These are phyloP conservation scores for Lottia gigantea DNA, from an alignment of 2,888 invertebrate genomes.

Conservation along the genomic window DNA sequence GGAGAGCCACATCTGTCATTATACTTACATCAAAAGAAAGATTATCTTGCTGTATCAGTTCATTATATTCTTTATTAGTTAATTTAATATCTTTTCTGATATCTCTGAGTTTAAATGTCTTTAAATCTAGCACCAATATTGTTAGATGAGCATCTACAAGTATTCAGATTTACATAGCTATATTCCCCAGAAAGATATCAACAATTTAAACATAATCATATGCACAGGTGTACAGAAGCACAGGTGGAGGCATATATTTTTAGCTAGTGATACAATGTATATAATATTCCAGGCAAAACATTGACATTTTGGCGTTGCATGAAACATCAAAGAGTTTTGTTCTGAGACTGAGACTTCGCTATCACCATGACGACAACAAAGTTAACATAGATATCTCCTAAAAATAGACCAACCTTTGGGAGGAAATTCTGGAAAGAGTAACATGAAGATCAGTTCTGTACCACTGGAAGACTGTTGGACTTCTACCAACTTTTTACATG, in stretches of 20 bases:
- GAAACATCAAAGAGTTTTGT: too few relatives aligned
- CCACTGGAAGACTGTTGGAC: slow-evolving; percentile 43
- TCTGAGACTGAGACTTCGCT: too few relatives aligned
- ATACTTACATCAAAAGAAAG: slow-evolving; percentile 51
- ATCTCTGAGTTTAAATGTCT: slow-evolving; percentile 46
- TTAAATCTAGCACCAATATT: slow-evolving; percentile 48
- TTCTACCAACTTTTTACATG: slow-evolving; percentile 40
- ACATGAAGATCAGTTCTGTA: slow-evolving; percentile 46
- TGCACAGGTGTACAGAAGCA: too few relatives aligned
- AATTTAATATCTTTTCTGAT: slow-evolving; percentile 49
- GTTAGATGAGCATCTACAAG: slow-evolving; percentile 50
- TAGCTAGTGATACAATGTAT: too few relatives aligned
- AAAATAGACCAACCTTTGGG: slow-evolving; percentile 52
- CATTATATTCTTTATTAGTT: slow-evolving; percentile 37
- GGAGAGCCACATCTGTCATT: too few relatives aligned
- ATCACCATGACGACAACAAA: too few relatives aligned
- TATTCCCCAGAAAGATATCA: not conserved
- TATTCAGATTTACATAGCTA: not conserved
- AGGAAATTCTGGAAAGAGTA: slow-evolving; percentile 51
- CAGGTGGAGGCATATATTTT: too few relatives aligned
- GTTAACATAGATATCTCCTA: too few relatives aligned
- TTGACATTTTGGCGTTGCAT: too few relatives aligned
- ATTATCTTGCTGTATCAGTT: slow-evolving; percentile 33
- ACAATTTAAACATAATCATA: too few relatives aligned
- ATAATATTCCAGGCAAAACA: too few relatives aligned